Conservation (phyloP, 2,888 invertebrate genomes). For the Teinopalpus imperialis region DNA sequence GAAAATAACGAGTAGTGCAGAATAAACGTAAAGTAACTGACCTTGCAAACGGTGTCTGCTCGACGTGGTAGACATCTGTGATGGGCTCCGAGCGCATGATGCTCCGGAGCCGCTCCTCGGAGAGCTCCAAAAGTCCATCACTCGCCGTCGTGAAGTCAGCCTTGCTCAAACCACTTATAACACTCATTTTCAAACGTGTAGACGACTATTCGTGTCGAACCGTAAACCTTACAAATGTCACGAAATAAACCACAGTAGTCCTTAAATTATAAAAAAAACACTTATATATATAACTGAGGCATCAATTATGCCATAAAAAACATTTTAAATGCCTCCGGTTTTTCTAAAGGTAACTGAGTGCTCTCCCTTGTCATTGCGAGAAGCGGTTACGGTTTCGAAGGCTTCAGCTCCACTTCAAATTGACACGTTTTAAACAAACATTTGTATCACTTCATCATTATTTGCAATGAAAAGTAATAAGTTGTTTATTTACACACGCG, state of each 20-base stretch:
- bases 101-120: slow-evolving; percentile 85
- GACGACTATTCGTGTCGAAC: slow-evolving; percentile 70
- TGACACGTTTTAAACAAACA: slow-evolving; percentile 72
- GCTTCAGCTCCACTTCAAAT: slow-evolving; percentile 68
- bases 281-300: slow-evolving; percentile 69
- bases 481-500: slow-evolving; percentile 80
- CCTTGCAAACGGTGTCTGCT: slow-evolving; percentile 93
- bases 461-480: slow-evolving; percentile 70
- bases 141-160: slow-evolving; percentile 82
- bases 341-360: slow-evolving; percentile 78
- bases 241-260: slow-evolving; percentile 75
- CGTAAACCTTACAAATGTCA: slow-evolving; percentile 62
- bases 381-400: slow-evolving; percentile 72
- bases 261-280: slow-evolving; percentile 74
- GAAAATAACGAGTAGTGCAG: slow-evolving; percentile 23
- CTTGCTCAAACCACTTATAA: slow-evolving; percentile 78
- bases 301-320: slow-evolving; percentile 77
- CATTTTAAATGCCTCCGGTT: slow-evolving; percentile 79
- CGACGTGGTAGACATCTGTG: slow-evolving; percentile 89
- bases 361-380: slow-evolving; percentile 81
- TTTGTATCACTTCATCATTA: slow-evolving; percentile 73
- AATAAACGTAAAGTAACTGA: slow-evolving; percentile 56
- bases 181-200: slow-evolving; percentile 79
- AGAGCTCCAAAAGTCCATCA: slow-evolving; percentile 88
- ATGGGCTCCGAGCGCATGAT: slow-evolving; percentile 88